Percentiles rank a stretch among this genome's conserved stretches.
phyloP scores from a whole-genome alignment of 2,888 invertebrate species.

The Proisotoma minuta region DNA sequence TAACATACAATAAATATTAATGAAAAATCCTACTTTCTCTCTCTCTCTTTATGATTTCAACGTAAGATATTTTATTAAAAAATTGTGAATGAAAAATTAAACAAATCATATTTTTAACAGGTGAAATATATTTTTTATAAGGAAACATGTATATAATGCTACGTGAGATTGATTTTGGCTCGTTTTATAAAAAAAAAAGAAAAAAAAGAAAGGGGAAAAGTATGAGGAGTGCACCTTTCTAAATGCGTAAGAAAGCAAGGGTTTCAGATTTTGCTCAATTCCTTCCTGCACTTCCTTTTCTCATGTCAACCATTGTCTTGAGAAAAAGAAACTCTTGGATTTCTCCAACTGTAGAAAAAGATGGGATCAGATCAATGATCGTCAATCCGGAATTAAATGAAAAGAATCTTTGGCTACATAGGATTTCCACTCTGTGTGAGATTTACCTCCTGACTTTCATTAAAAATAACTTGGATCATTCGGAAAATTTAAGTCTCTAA shows the following conservation, averaged over 20 bases:
- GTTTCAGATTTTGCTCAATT: not conserved
- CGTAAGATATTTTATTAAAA: too few species aligned
- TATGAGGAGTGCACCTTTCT: too few species aligned
- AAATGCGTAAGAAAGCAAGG: not conserved
- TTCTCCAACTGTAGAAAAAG: not conserved
- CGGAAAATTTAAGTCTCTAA: not conserved
- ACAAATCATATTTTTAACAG: too few species aligned
- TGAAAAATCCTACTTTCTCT: too few species aligned
- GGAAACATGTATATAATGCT: too few species aligned
- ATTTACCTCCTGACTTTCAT: slow-evolving; percentile 4
- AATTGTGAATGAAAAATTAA: too few species aligned
- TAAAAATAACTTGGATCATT: slow-evolving; percentile 1
- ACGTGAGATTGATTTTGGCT: too few species aligned
- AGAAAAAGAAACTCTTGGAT: not conserved
- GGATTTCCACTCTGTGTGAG: not conserved
- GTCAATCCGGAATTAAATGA: slow-evolving; percentile 14
- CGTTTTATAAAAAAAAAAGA: too few species aligned
- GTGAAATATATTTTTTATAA: too few species aligned
- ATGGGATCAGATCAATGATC: slow-evolving; percentile 15
- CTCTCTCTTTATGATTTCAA: too few species aligned
- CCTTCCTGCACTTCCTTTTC: slow-evolving; percentile 6
- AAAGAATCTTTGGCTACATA: slow-evolving; percentile 14
- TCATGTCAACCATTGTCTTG: not conserved
- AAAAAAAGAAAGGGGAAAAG: too few species aligned
- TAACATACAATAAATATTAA: too few species aligned